Percentiles rank a stretch among this genome's conserved stretches.
Evolutionary conservation across 30 jellyfish, hydroid and myxozoan genomes (phyloP).

Genomic region (Phacellophora camtschatica): DNA sequence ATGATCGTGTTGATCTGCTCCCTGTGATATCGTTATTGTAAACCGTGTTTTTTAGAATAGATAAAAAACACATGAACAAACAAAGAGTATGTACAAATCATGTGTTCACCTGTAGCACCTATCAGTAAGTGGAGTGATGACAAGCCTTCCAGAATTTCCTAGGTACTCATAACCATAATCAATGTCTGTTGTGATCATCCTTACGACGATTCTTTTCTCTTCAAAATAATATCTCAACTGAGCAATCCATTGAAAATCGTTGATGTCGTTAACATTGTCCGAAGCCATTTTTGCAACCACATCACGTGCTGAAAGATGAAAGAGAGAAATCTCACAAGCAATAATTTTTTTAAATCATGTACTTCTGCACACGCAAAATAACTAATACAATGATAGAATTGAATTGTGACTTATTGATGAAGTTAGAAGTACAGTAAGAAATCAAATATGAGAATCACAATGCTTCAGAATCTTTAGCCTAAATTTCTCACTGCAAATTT

Average conservation of each 20-base stretch:
- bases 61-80: not conserved
- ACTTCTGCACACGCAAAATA: no score
- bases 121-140: constrained; percentile 95
- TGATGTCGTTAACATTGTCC: constrained; percentile 53
- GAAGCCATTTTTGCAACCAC: constrained; percentile 90
- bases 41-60: no score
- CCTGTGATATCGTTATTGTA: no score
- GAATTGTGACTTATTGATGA: no score
- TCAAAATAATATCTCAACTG: constrained; percentile 92
- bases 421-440: no score
- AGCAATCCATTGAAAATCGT: constrained; percentile 94
- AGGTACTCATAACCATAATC: constrained; percentile 93
- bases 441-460: no score
- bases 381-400: no score
- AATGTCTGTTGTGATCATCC: constrained; percentile 89
- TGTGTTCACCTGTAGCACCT: constrained; percentile 83
- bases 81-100: not conserved
- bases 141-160: constrained; percentile 95
- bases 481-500: no score
- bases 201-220: constrained; percentile 74
- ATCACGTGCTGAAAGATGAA: constrained; percentile 83
- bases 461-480: no score
- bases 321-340: no score
- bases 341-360: no score
- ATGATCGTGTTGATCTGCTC: no score